Evolutionary conservation across 2,797 vertebrate genomes (phyloP).

Genomic region (Pseudochirops cupreus): DNA sequence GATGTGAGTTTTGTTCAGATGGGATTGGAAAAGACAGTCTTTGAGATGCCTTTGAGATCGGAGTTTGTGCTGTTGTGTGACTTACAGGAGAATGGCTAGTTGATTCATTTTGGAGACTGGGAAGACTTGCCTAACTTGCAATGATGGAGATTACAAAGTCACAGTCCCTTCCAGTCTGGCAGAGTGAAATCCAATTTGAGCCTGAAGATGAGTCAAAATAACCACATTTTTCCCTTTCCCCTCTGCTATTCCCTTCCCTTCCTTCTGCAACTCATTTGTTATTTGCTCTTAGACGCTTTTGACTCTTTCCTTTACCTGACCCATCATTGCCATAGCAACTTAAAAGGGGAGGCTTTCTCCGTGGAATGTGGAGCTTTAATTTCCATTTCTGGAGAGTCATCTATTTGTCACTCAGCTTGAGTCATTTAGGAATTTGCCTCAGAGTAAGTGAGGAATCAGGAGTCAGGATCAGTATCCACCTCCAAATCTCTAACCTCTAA

Average conservation of each 20-base stretch:
- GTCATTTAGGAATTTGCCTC: not conserved
- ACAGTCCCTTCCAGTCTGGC: not conserved
- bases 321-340: not conserved
- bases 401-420: not conserved
- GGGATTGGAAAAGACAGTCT: not conserved
- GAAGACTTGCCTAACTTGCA: not conserved
- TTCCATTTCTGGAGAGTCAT: not conserved
- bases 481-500: not conserved
- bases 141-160: not conserved
- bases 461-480: not conserved
- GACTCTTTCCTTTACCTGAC: not conserved
- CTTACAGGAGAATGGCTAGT: not conserved
- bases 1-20: not conserved
- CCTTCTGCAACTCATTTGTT: not conserved
- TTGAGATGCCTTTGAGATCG: not conserved
- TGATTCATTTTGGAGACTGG: not conserved
- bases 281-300: not conserved
- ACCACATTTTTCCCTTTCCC: not conserved
- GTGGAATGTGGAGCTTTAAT: not conserved
- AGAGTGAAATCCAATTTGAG: not conserved
- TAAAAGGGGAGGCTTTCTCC: not conserved
- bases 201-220: not conserved
- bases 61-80: not conserved
- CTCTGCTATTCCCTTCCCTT: not conserved
- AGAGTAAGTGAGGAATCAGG: not conserved